Percentiles rank a stretch among this genome's conserved stretches.
phyloP scores from a whole-genome alignment of 2,888 invertebrate genomes.

The Willowsia nigromaculata region DNA sequence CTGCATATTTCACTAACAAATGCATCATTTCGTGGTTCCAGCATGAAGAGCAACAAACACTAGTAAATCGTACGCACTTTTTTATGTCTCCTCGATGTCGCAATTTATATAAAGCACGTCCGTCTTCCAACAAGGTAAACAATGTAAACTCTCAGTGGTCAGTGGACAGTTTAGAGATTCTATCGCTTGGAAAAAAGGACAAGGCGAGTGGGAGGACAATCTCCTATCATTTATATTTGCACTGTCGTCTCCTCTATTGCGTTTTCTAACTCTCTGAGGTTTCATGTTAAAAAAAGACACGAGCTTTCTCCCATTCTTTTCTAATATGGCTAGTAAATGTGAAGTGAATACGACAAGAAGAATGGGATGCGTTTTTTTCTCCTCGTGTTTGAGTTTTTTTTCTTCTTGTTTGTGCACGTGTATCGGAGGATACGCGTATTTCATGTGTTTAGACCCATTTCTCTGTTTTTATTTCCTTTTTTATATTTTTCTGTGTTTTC shows the following conservation, averaged over 20 bases:
- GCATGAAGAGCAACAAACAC: no score
- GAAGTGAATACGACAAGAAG: conserved; percentile 8
- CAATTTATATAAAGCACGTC: not conserved
- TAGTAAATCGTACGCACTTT: no score
- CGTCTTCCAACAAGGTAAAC: not conserved
- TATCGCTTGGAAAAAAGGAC: conserved; percentile 8
- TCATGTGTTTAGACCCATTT: not conserved
- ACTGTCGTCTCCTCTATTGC: not conserved
- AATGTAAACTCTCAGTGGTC: not conserved
- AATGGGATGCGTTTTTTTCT: conserved; percentile 9
- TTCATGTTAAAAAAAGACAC: not conserved
- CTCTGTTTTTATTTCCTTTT: conserved; percentile 4
- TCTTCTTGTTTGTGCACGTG: conserved; percentile 19
- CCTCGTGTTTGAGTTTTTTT: not conserved
- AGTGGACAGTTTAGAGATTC: not conserved
- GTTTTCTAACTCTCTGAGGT: not conserved
- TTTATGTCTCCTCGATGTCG: no score
- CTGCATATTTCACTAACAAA: no score
- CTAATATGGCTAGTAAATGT: conserved; percentile 3
- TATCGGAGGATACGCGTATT: not conserved
- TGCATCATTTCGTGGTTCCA: no score
- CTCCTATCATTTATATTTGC: no score
- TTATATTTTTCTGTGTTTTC: conserved; percentile 13
- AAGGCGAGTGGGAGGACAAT: no score
- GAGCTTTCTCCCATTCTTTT: not conserved